Conservation (phyloP, 2,797 vertebrate species). For the Rousettus madagascariensis region DNA sequence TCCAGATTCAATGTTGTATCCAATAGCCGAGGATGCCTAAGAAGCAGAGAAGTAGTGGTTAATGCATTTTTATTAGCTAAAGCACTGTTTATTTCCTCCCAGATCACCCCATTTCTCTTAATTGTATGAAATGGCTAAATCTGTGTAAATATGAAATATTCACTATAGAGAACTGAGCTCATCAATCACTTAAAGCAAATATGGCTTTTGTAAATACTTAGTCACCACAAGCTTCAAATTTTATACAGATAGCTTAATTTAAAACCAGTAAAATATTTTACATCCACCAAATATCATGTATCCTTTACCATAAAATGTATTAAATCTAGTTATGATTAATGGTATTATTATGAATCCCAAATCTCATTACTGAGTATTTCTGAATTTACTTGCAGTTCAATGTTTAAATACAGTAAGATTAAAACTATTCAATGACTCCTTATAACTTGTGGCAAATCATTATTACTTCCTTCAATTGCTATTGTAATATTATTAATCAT, state of each 20-base stretch:
- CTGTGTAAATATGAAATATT: constrained; percentile 46
- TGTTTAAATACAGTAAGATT: constrained; percentile 73
- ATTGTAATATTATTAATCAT: constrained; percentile 78
- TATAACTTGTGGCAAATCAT: constrained; percentile 74
- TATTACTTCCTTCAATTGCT: constrained; percentile 68
- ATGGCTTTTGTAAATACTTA: constrained; percentile 13
- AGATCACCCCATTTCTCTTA: constrained; percentile 10
- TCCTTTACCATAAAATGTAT: constrained; percentile 11
- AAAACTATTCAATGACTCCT: constrained; percentile 71
- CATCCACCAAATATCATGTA: constrained; percentile 32
- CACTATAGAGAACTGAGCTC: neutral
- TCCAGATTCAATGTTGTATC: neutral
- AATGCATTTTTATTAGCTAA: constrained; percentile 36
- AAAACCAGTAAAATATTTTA: constrained; percentile 64
- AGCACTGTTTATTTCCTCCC: neutral
- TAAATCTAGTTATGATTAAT: constrained; percentile 67
- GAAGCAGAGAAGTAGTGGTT: neutral
- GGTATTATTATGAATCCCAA: constrained; percentile 56
- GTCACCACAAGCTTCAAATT: neutral
- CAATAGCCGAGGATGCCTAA: neutral
- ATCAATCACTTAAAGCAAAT: constrained; percentile 49
- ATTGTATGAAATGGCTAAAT: constrained; percentile 19
- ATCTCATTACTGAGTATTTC: constrained; percentile 64
- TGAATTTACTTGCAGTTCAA: constrained; percentile 70
- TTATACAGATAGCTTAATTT: constrained; percentile 27